Conservation (phyloP, 2,888 invertebrate genomes). For the Sphinx pinastri region DNA sequence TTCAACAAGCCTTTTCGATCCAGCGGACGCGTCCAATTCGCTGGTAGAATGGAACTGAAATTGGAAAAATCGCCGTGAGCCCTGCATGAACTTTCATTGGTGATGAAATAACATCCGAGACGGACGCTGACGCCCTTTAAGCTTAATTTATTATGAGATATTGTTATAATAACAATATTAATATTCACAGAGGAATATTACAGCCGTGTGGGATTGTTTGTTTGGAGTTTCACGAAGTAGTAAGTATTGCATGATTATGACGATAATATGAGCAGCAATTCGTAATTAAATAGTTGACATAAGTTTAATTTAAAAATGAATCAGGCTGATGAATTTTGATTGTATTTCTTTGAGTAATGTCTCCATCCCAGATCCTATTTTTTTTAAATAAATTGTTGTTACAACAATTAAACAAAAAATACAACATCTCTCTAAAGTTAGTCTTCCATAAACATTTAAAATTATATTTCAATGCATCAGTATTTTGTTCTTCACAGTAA, state of each 20-base stretch:
- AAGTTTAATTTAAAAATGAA: too few relatives aligned
- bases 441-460: too few relatives aligned
- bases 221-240: too few relatives aligned
- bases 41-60: conserved; percentile 69
- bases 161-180: neutral
- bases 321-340: too few relatives aligned
- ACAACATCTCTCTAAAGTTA: neutral
- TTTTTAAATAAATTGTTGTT: neutral
- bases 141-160: neutral
- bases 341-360: too few relatives aligned
- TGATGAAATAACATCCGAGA: conserved; percentile 26
- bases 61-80: conserved; percentile 70
- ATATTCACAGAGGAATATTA: too few relatives aligned
- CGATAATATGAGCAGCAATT: too few relatives aligned
- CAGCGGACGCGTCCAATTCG: conserved; percentile 74
- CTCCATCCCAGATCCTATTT: too few relatives aligned
- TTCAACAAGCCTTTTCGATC: conserved; percentile 78
- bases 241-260: too few relatives aligned
- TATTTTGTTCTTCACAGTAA: neutral
- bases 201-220: too few relatives aligned
- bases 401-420: neutral
- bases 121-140: neutral
- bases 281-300: too few relatives aligned
- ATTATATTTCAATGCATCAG: too few relatives aligned
- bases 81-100: conserved; percentile 38